Percentiles rank a stretch among this genome's conserved stretches.
Evolutionary conservation across 1,140 invertebrate species (phyloP).

Genomic region (Berghia stephanieae): DNA sequence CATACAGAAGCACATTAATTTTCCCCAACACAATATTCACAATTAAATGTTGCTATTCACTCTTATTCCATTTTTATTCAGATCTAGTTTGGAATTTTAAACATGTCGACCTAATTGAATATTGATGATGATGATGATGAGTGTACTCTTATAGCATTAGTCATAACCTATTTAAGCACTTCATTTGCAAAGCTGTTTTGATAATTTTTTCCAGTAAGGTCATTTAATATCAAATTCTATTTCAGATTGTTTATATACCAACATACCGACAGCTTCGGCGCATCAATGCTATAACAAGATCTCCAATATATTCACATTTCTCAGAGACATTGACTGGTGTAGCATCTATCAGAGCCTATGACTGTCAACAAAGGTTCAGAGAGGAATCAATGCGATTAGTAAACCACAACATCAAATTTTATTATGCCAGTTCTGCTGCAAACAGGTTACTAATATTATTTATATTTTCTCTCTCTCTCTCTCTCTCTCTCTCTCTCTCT

Average conservation of each 20-base stretch:
- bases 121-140: too few species aligned
- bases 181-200: too few species aligned
- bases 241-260: constrained; percentile 68
- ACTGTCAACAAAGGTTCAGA: constrained; percentile 68
- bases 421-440: constrained; percentile 42
- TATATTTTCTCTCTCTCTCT: neutral
- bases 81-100: too few species aligned
- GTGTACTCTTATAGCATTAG: too few species aligned
- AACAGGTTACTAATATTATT: constrained; percentile 28
- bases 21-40: too few species aligned
- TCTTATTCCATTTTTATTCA: too few species aligned
- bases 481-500: neutral
- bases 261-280: constrained; percentile 70
- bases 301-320: constrained; percentile 71
- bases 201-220: too few species aligned
- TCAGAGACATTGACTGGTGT: constrained; percentile 70
- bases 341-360: constrained; percentile 72
- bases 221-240: too few species aligned
- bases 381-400: constrained; percentile 64
- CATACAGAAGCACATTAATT: too few species aligned
- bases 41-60: too few species aligned
- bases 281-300: constrained; percentile 68
- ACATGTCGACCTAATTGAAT: too few species aligned
- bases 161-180: too few species aligned
- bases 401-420: constrained; percentile 63